These are phyloP conservation scores for Melanotus villosus DNA, from an alignment of 2,888 invertebrate genomes.

Conservation along the genomic window DNA sequence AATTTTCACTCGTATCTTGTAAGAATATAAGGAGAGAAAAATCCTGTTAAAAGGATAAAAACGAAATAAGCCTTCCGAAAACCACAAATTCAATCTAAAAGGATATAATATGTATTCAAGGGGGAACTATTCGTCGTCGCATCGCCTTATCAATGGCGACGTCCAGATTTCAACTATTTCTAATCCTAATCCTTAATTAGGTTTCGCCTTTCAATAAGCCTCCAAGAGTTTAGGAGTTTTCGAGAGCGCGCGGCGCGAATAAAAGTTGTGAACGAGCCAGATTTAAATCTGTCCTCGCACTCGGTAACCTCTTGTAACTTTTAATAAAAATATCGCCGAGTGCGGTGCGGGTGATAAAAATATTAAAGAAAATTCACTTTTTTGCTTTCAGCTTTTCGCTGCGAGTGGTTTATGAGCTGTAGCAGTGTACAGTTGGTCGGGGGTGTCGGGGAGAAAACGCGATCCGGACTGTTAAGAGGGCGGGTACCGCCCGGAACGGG, in stretches of 20 bases:
- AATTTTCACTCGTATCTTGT: too few relatives aligned
- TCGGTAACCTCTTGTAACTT: constrained; percentile 39
- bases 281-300: constrained; percentile 35
- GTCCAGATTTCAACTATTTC: background rate
- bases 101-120: too few relatives aligned
- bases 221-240: background rate
- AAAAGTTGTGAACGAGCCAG: constrained; percentile 30
- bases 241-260: too few relatives aligned
- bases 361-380: constrained; percentile 55
- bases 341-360: constrained; percentile 51
- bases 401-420: constrained; percentile 47
- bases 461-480: constrained; percentile 30
- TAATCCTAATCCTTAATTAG: background rate
- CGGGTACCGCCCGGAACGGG: constrained; percentile 39
- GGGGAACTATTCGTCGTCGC: background rate
- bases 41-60: too few relatives aligned
- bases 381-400: constrained; percentile 42
- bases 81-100: too few relatives aligned
- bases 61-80: too few relatives aligned
- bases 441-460: constrained; percentile 32
- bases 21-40: too few relatives aligned
- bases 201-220: constrained; percentile 2
- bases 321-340: constrained; percentile 51
- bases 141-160: background rate
- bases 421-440: constrained; percentile 36